These are phyloP conservation scores for Propithecus coquereli DNA, from an alignment of 2,113 vertebrate genomes.

Conservation along the genomic window DNA sequence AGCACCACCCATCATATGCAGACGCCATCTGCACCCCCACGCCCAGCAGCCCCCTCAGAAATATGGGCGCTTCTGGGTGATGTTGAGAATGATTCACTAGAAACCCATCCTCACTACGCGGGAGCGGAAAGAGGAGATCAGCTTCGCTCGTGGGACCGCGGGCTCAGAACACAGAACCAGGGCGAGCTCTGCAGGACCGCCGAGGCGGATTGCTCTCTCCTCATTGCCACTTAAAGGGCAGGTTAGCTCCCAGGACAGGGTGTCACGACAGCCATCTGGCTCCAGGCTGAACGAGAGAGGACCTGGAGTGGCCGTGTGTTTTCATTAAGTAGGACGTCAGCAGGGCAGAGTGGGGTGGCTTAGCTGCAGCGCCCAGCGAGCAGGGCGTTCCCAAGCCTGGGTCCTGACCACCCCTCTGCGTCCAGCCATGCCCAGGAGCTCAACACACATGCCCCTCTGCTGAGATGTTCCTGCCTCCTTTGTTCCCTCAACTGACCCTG, in stretches of 20 bases:
- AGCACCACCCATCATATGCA: too few species aligned
- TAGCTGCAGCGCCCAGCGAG: rapidly evolving
- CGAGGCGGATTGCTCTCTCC: too few species aligned
- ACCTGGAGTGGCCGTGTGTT: background rate
- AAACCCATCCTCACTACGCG: background rate
- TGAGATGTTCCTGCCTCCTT: background rate
- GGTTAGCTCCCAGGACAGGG: background rate
- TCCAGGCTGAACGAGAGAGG: background rate
- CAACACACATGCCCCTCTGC: too few species aligned
- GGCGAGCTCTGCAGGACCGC: background rate
- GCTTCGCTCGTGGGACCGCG: rapidly evolving
- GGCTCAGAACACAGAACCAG: too few species aligned
- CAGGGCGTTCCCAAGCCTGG: background rate
- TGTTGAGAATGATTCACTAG: background rate
- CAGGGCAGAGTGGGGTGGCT: background rate
- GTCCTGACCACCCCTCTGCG: background rate
- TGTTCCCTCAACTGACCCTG: background rate
- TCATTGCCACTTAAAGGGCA: background rate
- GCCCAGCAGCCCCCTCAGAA: background rate
- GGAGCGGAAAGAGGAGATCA: background rate
- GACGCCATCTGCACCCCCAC: background rate
- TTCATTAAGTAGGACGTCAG: background rate
- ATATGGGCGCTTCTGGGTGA: background rate
- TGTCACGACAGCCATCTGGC: constrained; percentile 40
- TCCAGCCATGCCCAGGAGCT: background rate